Base-by-base conservation (phyloP, 2,888 invertebrate species). In the Anarsia innoxiella region DNA sequence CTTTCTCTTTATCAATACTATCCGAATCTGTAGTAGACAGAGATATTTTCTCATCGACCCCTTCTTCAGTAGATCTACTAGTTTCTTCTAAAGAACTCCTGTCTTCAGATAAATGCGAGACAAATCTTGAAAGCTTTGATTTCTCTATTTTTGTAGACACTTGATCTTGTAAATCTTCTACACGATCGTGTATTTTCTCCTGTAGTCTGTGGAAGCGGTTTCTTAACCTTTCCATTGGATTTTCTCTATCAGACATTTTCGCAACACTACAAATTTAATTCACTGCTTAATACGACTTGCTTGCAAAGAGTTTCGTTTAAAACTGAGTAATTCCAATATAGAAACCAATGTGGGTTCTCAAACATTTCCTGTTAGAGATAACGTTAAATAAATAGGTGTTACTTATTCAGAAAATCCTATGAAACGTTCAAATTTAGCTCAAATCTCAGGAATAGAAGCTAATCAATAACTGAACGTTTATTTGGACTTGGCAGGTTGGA, bases 81-180 rank as follows among this genome's bases (percentile, higher is more conserved):
- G n/a, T n/a, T 9, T 13, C 2, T 2, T 13, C 11, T 5, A 12
- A 11, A 1, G 77, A 79, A 53, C 66, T 74, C 41, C 53, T 64
- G 1, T 83, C 82, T 33, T 80, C 79, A 0, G 69, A 72, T 6
- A 78, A 32, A 44, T 82, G 74, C 0, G 79, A 67, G 1, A 78
- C 68, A 2, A 84, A 71, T 41, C 53, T 64, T 0, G 71, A 62
- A 12, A 77, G 41, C 42, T 70, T 61, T 1, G 23, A 25, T 13
- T 51, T 60, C 30, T 80, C 78, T 14, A 77, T 62, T 53, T 69
- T 72, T n/a, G 46, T 68, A 19, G 83, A 83, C 1, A 85, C 55
- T 40, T 80, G 75, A 28, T 82, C 85, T 48, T 82, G 83, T 0
- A 85, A 56, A 33, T 73, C 78, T 44, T 85, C 85, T 26, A 85